Evolutionary conservation across 2,888 invertebrate species (phyloP).

Genomic region (Erebia aethiops): DNA sequence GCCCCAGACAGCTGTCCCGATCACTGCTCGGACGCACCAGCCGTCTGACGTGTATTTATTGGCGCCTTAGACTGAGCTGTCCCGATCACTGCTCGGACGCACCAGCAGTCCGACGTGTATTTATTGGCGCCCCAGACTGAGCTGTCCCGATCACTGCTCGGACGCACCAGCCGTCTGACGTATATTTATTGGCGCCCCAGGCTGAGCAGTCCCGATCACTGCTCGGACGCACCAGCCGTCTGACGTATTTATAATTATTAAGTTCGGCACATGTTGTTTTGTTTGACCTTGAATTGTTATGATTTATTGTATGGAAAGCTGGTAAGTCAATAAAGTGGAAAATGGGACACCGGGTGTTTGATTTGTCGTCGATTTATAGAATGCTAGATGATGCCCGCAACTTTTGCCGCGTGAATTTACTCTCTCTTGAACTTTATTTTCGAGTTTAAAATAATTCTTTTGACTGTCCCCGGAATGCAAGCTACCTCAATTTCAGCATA

Average conservation of each 20-base stretch:
- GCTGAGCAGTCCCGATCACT: constrained; percentile 61
- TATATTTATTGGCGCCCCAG: constrained; percentile 76
- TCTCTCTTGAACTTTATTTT: no score
- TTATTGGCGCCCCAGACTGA: constrained; percentile 73
- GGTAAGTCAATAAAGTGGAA: constrained; percentile 83
- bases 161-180: constrained; percentile 75
- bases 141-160: constrained; percentile 54
- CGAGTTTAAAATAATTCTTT: no score
- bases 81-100: no score
- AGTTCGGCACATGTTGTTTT: constrained; percentile 81
- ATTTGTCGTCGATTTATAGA: constrained; percentile 60
- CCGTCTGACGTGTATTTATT: constrained; percentile 77
- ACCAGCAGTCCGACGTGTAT: no score
- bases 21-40: constrained; percentile 66
- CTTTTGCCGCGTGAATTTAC: no score
- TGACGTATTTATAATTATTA: constrained; percentile 76
- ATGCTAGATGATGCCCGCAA: background rate
- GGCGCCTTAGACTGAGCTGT: no score
- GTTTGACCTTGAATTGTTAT: constrained; percentile 81
- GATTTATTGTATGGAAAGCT: constrained; percentile 82
- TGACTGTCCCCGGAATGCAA: no score
- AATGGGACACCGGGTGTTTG: constrained; percentile 79
- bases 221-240: constrained; percentile 71
- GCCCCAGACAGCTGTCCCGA: constrained; percentile 65
- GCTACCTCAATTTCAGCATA: no score